Evolutionary conservation across 2,113 vertebrate species (phyloP), one percentile per base, ranked within the genome.

Genomic region (Pycnonotus jocosus): DNA sequence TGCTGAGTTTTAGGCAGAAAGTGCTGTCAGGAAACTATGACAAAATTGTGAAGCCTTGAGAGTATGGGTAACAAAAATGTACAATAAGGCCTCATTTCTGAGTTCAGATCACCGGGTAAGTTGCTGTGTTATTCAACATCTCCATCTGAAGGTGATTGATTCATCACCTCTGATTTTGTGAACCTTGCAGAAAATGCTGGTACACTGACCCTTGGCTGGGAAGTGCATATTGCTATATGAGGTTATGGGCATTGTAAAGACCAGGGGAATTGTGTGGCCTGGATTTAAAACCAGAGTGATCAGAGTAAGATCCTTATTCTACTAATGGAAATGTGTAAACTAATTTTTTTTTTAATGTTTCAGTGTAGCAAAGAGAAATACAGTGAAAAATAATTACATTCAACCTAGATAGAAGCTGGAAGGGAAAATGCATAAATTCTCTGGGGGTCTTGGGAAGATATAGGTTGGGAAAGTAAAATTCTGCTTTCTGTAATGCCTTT

Each of bases 31-130:
- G 18, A 86, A 84, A 40, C 11, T 4, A 11, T 38, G 17, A 25
- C 48, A 81, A 35, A 71, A 1, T 14, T 56, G 27, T 71, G 47
- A 81, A 68, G 5, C 37, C 30, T 68, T 28, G 12, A 24, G 11
- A 58, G 12, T 58, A 38, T 19, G 27, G 2, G 12, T 38, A 78
- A 35, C 9, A 79, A 11, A 87, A 71, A 74, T 4, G 8, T 27
- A 28, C 0, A 0, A 15, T 20, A 38, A 37, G 3, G 3, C 48
- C 28, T 31, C 2, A 3, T 47, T 73, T 65, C 28, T 65, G 22
- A 54, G 66, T 16, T 73, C 40, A 80, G 27, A 40, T 53, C 31
- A 33, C 31, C 1, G 2, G 7, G 25, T 65, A 15, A 20, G 12
- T 38, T 60, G 16, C 31, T 76, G 15, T 1, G 0, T 38, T 77